These are phyloP conservation scores for Coryphaenoides rupestris DNA, from an alignment of 2,113 vertebrate species.

Conservation along the genomic window DNA sequence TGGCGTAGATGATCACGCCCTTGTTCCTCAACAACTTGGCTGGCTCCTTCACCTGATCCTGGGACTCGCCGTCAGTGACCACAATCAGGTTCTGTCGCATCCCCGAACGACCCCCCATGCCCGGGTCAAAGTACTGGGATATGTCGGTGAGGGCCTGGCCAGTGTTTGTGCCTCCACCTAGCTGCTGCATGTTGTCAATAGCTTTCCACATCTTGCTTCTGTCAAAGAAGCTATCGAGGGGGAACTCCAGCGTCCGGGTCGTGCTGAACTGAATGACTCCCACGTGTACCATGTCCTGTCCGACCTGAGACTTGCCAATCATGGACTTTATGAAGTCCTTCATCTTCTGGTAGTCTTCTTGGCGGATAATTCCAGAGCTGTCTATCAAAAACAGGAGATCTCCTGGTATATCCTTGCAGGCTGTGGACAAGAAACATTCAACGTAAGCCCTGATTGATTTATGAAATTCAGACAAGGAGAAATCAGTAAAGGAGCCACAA, in stretches of 20 bases:
- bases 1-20: slow-evolving; percentile 73
- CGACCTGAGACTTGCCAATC: slow-evolving; percentile 59
- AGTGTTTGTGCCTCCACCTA: slow-evolving; percentile 61
- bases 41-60: slow-evolving; percentile 66
- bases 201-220: slow-evolving; percentile 49
- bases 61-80: slow-evolving; percentile 77
- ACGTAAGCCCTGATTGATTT: too few species aligned
- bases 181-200: slow-evolving; percentile 65
- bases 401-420: slow-evolving; percentile 71
- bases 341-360: slow-evolving; percentile 70
- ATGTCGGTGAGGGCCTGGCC: slow-evolving; percentile 68
- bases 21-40: slow-evolving; percentile 71
- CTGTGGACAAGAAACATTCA: slow-evolving; percentile 47
- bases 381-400: slow-evolving; percentile 83
- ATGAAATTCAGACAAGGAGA: too few species aligned
- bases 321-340: slow-evolving; percentile 77
- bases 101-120: slow-evolving; percentile 65
- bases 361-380: slow-evolving; percentile 75
- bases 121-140: slow-evolving; percentile 67
- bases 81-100: slow-evolving; percentile 75
- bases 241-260: slow-evolving; percentile 55
- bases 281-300: slow-evolving; percentile 65
- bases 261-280: slow-evolving; percentile 81
- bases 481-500: too few species aligned
- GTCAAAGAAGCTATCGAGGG: slow-evolving; percentile 53